phyloP scores from a whole-genome alignment of 2,797 vertebrate species.

The Aselliscus stoliczkanus region DNA sequence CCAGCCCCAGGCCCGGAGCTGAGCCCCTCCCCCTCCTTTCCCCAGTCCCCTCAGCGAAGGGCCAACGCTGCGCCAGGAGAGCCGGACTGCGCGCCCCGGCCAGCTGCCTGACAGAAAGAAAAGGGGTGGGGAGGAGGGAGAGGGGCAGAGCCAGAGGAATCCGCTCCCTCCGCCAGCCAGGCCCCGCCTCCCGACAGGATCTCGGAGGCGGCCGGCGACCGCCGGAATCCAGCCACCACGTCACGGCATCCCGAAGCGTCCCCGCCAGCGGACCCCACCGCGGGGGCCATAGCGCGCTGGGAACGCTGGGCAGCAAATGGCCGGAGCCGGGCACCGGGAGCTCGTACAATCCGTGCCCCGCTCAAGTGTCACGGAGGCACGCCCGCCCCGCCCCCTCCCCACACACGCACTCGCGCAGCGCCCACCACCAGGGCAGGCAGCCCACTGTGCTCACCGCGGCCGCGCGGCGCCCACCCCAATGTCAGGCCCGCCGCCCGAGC shows the following conservation, averaged over 20 bases:
- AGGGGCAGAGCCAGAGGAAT: constrained; percentile 67
- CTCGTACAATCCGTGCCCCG: background rate
- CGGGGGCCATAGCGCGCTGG: background rate
- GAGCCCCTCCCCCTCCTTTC: background rate
- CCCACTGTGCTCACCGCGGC: background rate
- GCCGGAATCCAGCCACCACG: constrained; percentile 56
- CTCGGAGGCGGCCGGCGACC: constrained; percentile 50
- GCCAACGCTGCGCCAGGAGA: background rate
- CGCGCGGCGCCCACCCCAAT: background rate
- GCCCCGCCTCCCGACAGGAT: constrained; percentile 60
- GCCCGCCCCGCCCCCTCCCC: constrained; percentile 68
- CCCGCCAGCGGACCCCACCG: background rate
- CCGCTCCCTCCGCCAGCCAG: constrained; percentile 58
- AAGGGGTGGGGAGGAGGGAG: constrained; percentile 58
- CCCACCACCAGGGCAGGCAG: constrained; percentile 21
- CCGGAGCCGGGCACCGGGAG: background rate
- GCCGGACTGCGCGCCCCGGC: constrained; percentile 42
- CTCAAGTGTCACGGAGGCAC: constrained; percentile 58
- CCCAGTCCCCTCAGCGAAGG: constrained; percentile 42
- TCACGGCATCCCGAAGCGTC: constrained; percentile 66
- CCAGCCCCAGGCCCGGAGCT: background rate
- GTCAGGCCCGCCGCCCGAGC: constrained; percentile 39
- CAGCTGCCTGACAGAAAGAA: constrained; percentile 66
- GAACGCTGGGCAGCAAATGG: background rate
- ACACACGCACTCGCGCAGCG: constrained; percentile 49